Percentiles rank a stretch among this genome's conserved stretches.
Evolutionary conservation across 2,888 invertebrate genomes (phyloP).

Genomic region (Junonia oenone): DNA sequence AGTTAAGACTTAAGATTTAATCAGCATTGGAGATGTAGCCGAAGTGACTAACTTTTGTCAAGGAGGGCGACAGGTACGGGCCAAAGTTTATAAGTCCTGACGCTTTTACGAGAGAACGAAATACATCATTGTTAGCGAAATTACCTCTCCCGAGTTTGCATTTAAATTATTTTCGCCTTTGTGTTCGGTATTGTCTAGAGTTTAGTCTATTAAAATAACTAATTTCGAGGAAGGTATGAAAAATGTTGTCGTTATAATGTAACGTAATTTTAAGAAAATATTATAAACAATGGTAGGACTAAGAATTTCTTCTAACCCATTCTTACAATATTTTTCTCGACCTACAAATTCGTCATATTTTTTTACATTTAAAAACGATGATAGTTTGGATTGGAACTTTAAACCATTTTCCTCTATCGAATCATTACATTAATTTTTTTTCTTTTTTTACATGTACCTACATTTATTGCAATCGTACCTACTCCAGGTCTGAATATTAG

Average conservation of each 20-base stretch:
- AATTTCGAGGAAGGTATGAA: constrained; percentile 10
- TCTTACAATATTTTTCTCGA: too few species aligned
- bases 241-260: background rate
- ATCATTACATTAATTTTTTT: too few species aligned
- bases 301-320: too few species aligned
- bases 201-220: constrained; percentile 24
- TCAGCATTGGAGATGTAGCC: constrained; percentile 20
- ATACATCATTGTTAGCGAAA: constrained; percentile 35
- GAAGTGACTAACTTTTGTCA: constrained; percentile 14
- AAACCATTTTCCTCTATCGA: too few species aligned
- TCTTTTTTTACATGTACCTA: too few species aligned
- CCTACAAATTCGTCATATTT: too few species aligned
- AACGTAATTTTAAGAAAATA: background rate
- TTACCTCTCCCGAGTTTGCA: constrained; percentile 28
- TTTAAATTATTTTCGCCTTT: constrained; percentile 26
- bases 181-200: constrained; percentile 23
- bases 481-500: too few species aligned
- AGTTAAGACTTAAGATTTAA: constrained; percentile 16
- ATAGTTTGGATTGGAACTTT: too few species aligned
- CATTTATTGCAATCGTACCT: too few species aligned
- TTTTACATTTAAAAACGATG: too few species aligned
- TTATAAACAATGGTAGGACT: background rate
- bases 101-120: constrained; percentile 30
- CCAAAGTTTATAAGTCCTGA: constrained; percentile 31
- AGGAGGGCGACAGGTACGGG: constrained; percentile 13